These are phyloP conservation scores for Agrotis puta DNA, from an alignment of 2,888 invertebrate species.

Conservation along the genomic window DNA sequence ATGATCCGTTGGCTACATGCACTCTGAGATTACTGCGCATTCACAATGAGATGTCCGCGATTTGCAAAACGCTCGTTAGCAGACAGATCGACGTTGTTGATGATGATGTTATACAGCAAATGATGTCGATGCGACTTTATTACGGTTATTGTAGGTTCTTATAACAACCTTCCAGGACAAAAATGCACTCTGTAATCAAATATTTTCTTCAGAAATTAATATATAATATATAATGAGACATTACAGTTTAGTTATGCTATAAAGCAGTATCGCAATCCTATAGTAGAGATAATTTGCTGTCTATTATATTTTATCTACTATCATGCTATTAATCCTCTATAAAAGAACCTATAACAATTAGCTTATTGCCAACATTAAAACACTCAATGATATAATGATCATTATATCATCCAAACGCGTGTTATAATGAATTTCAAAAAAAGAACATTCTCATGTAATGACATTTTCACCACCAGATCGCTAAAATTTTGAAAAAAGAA, in stretches of 20 bases:
- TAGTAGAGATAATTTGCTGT: constrained; percentile 12
- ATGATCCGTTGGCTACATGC: constrained; percentile 18
- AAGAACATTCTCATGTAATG: too few species aligned
- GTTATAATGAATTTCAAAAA: too few species aligned
- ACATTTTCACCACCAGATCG: too few species aligned
- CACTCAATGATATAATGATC: too few species aligned
- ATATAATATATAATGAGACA: not conserved
- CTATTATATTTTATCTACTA: too few species aligned
- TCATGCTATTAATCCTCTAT: too few species aligned
- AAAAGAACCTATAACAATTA: too few species aligned
- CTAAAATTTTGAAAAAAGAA: too few species aligned
- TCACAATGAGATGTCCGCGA: constrained; percentile 21
- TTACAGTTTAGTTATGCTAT: not conserved
- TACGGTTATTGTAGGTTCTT: constrained; percentile 1
- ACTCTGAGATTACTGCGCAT: constrained; percentile 31
- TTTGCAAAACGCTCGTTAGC: constrained; percentile 29
- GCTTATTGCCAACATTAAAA: too few species aligned
- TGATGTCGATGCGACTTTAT: constrained; percentile 1
- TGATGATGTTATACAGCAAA: constrained; percentile 15
- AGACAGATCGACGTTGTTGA: constrained; percentile 10
- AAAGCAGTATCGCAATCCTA: constrained; percentile 1
- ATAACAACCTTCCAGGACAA: not conserved
- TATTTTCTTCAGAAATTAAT: not conserved
- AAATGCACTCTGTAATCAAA: not conserved
- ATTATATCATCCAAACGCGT: too few species aligned